Percentiles rank a stretch among this genome's conserved stretches.
These are phyloP conservation scores for Chloropsis cyanopogon DNA, from an alignment of 2,113 vertebrate genomes.

Conservation along the genomic window DNA sequence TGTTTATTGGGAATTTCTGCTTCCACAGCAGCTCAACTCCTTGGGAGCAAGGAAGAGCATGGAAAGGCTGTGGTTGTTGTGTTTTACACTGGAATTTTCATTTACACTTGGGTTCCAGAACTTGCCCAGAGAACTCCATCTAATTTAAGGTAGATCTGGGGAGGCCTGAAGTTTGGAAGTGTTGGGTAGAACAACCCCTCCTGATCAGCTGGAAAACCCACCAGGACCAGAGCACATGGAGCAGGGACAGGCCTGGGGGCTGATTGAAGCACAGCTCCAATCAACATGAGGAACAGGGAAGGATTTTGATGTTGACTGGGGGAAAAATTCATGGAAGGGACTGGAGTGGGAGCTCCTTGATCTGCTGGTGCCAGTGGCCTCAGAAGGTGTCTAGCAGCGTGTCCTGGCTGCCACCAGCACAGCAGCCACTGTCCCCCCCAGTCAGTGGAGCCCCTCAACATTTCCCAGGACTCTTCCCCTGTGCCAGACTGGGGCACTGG, in stretches of 20 bases:
- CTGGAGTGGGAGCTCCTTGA: neutral
- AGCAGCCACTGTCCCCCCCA: neutral
- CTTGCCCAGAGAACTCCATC: neutral
- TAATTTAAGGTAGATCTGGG: neutral
- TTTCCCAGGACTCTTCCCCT: neutral
- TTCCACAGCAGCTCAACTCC: neutral
- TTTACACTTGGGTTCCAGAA: neutral
- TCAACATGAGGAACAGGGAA: fast-evolving
- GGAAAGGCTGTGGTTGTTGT: neutral
- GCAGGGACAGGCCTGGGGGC: neutral
- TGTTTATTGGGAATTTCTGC: neutral
- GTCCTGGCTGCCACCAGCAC: neutral
- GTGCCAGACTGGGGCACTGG: neutral
- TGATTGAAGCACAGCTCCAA: neutral
- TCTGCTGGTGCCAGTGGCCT: fast-evolving
- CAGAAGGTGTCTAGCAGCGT: fast-evolving
- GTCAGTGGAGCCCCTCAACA: neutral
- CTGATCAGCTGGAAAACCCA: neutral
- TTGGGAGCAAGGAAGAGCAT: neutral
- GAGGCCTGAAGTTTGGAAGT: neutral
- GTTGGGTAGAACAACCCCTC: neutral
- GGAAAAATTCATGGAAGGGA: neutral
- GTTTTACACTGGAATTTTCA: neutral
- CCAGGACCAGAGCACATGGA: fast-evolving
- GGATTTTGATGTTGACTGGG: fast-evolving